Evolutionary conservation across 2,888 invertebrate species (phyloP).

Genomic region (Caenorhabditis angaria): DNA sequence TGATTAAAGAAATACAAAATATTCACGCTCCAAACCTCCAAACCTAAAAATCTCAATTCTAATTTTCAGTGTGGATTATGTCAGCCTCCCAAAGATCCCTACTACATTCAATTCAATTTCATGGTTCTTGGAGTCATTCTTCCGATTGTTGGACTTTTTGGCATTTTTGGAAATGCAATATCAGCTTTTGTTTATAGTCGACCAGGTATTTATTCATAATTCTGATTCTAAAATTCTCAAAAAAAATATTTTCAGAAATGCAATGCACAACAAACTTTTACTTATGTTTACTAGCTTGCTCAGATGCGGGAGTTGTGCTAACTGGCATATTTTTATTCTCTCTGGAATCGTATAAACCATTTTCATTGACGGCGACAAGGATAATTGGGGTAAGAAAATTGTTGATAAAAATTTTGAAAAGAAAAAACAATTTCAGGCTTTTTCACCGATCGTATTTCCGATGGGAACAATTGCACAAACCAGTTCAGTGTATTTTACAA

Average conservation of each 20-base stretch:
- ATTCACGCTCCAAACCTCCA: too few species aligned
- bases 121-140: slow-evolving; percentile 67
- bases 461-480: slow-evolving; percentile 71
- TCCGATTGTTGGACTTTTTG: slow-evolving; percentile 67
- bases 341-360: slow-evolving; percentile 56
- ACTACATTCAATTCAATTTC: slow-evolving; percentile 62
- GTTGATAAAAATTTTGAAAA: not conserved
- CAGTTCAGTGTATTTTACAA: slow-evolving; percentile 72
- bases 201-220: slow-evolving; percentile 44
- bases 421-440: slow-evolving; percentile 39
- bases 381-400: slow-evolving; percentile 36
- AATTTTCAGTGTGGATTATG: slow-evolving; percentile 52
- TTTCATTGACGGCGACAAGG: slow-evolving; percentile 58
- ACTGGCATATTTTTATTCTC: slow-evolving; percentile 67
- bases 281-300: slow-evolving; percentile 67
- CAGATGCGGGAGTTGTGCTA: slow-evolving; percentile 65
- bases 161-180: slow-evolving; percentile 67
- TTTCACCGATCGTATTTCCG: slow-evolving; percentile 66
- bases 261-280: slow-evolving; percentile 68
- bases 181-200: slow-evolving; percentile 70
- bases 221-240: not conserved
- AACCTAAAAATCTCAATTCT: slow-evolving; percentile 1
- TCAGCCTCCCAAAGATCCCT: slow-evolving; percentile 40
- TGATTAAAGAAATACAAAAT: too few species aligned
- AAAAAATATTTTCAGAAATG: slow-evolving; percentile 54